These are phyloP conservation scores for Archilochus colubris DNA, from an alignment of 2,113 vertebrate genomes.

Conservation along the genomic window DNA sequence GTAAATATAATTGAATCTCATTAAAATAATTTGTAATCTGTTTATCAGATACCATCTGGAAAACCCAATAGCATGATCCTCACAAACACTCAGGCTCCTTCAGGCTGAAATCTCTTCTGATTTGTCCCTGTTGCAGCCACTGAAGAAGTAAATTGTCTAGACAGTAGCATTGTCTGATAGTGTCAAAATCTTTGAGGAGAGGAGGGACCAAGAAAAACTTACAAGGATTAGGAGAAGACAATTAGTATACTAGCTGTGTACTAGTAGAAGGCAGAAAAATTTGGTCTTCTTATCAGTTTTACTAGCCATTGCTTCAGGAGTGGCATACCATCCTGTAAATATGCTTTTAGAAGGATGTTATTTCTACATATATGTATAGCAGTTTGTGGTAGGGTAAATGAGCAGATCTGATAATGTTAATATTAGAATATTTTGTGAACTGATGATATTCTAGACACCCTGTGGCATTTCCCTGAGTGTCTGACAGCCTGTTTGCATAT, in stretches of 20 bases:
- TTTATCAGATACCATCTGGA: neutral
- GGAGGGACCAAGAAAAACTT: neutral
- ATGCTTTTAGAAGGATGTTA: neutral
- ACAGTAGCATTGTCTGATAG: neutral
- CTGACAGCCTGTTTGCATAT: neutral
- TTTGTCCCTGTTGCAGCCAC: neutral
- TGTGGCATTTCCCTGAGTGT: neutral
- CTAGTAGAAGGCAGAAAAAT: neutral
- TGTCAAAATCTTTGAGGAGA: neutral
- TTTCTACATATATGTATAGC: neutral
- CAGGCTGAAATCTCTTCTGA: neutral
- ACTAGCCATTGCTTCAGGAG: neutral
- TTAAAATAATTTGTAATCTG: neutral
- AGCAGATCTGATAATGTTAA: neutral
- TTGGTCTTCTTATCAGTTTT: neutral
- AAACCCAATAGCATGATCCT: neutral
- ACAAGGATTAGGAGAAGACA: neutral
- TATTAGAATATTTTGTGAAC: neutral
- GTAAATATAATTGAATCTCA: neutral
- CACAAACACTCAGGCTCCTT: neutral
- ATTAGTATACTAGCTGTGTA: neutral
- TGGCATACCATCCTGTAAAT: neutral
- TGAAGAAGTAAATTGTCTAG: neutral
- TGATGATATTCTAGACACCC: neutral
- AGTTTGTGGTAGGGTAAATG: neutral